These are phyloP conservation scores for Pelobates fuscus DNA, from an alignment of 2,113 vertebrate genomes.

Conservation along the genomic window DNA sequence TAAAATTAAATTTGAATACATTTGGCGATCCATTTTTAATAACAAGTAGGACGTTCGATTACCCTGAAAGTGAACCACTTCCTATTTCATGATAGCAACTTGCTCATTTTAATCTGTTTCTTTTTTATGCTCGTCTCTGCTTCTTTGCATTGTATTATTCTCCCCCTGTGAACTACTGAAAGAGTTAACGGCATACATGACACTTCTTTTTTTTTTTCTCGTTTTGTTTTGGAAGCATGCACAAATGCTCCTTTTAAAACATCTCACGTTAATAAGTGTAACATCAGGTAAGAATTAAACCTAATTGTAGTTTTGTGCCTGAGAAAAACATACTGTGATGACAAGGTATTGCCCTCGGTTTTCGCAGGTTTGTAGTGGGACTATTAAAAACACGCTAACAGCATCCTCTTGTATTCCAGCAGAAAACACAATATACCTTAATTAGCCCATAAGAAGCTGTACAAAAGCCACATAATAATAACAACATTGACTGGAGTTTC, in stretches of 20 bases:
- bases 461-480: constrained; percentile 47
- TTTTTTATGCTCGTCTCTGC: neutral
- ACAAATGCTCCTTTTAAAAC: constrained; percentile 61
- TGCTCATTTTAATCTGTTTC: too few species aligned
- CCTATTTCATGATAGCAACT: too few species aligned
- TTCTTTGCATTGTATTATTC: neutral
- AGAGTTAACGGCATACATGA: constrained; percentile 67
- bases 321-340: constrained; percentile 36
- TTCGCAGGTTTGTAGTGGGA: constrained; percentile 52
- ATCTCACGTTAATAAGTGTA: constrained; percentile 69
- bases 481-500: constrained; percentile 45
- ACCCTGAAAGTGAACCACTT: too few species aligned
- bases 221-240: constrained; percentile 60
- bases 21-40: too few species aligned
- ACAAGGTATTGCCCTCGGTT: constrained; percentile 34
- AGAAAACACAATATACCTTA: constrained; percentile 49
- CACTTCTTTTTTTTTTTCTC: constrained; percentile 62
- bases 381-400: constrained; percentile 50
- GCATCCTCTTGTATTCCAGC: constrained; percentile 45
- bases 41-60: too few species aligned
- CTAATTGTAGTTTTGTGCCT: constrained; percentile 50
- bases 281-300: constrained; percentile 70
- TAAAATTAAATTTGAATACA: too few species aligned
- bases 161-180: neutral
- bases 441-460: constrained; percentile 44